Percentiles rank a stretch among this genome's conserved stretches.
Evolutionary conservation across 2,888 invertebrate species (phyloP).

Genomic region (Harpalus rufipes): DNA sequence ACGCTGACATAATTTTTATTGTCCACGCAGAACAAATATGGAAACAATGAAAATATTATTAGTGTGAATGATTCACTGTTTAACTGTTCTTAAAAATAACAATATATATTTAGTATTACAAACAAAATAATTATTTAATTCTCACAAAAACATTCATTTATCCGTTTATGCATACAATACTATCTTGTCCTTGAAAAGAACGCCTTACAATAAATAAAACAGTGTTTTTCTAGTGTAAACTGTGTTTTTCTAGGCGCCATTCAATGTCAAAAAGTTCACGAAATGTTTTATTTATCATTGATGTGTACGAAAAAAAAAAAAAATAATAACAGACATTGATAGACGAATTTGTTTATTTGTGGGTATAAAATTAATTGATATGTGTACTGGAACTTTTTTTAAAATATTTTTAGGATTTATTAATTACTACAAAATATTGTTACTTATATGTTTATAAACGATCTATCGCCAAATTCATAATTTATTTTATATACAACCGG

Average conservation of each 20-base stretch:
- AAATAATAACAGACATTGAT: not conserved
- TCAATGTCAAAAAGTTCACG: conserved; percentile 63
- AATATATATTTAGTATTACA: not conserved
- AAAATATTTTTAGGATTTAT: too few species aligned
- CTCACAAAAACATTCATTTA: not conserved
- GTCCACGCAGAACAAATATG: too few species aligned
- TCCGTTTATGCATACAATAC: not conserved
- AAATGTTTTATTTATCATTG: conserved; percentile 47
- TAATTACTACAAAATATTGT: too few species aligned
- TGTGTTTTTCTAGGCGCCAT: conserved; percentile 47
- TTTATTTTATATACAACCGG: too few species aligned
- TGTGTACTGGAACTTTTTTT: too few species aligned
- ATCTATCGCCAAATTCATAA: too few species aligned
- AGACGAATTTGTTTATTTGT: not conserved
- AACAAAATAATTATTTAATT: conserved; percentile 1
- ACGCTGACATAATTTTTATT: too few species aligned
- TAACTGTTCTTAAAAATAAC: too few species aligned
- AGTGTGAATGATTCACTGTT: too few species aligned
- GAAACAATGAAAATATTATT: too few species aligned
- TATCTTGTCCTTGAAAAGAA: not conserved
- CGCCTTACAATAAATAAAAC: not conserved
- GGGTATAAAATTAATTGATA: not conserved
- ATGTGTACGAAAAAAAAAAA: not conserved
- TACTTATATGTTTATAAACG: too few species aligned
- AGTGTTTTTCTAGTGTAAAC: not conserved